phyloP scores from a whole-genome alignment of 2,113 vertebrate genomes.

The Himantopus leucocephalus region DNA sequence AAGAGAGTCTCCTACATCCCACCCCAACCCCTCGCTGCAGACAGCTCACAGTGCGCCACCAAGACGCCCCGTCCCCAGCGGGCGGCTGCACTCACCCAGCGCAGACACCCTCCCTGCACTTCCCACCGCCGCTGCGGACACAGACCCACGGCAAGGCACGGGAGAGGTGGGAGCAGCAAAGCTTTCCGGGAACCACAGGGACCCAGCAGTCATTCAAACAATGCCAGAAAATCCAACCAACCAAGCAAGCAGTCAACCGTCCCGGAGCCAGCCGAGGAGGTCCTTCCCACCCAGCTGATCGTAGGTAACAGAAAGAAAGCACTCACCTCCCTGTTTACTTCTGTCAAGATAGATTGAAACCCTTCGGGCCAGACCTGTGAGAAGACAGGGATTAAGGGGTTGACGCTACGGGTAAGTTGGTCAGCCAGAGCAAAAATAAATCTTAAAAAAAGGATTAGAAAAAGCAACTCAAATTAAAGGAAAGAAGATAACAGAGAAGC shows the following conservation, averaged over 20 bases:
- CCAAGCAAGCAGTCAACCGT: neutral
- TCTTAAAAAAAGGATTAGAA: neutral
- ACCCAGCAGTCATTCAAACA: neutral
- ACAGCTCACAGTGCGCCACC: accelerated
- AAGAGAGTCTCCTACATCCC: neutral
- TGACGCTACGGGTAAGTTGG: conserved; percentile 9
- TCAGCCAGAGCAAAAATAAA: conserved; percentile 46
- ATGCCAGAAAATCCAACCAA: neutral
- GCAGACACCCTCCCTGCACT: neutral
- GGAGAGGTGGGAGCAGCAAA: neutral
- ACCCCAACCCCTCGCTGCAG: neutral
- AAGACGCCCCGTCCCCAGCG: too few species aligned
- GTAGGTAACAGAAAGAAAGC: conserved; percentile 40
- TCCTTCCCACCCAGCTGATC: neutral
- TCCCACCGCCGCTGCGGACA: accelerated
- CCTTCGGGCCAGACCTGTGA: conserved; percentile 88
- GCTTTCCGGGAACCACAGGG: neutral
- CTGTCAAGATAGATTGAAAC: conserved; percentile 92
- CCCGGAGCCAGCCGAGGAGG: neutral
- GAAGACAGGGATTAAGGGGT: conserved; percentile 64
- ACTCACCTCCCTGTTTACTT: conserved; percentile 94
- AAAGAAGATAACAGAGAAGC: neutral
- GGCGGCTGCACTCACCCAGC: neutral
- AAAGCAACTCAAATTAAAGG: neutral
- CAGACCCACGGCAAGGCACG: neutral